Evolutionary conservation across 2,888 invertebrate species (phyloP).

Genomic region (Clitarchus hookeri): DNA sequence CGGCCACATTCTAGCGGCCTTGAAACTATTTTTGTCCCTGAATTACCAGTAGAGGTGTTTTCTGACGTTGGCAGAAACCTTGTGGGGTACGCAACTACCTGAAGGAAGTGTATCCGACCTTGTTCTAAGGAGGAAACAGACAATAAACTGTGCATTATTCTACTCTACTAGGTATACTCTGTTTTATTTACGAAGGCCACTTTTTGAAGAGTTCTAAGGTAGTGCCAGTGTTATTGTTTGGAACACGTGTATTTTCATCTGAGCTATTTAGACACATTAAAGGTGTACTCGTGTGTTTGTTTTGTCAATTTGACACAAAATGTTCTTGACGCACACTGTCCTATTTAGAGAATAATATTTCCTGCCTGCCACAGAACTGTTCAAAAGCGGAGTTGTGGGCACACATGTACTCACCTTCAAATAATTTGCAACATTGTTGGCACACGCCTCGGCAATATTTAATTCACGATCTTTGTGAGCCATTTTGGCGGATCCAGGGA

Average conservation of each 20-base stretch:
- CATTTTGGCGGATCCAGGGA: slow-evolving; percentile 42
- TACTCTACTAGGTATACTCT: slow-evolving; percentile 39
- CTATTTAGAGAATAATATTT: slow-evolving; percentile 51
- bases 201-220: no score
- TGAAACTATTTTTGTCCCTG: neutral
- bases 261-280: no score
- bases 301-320: no score
- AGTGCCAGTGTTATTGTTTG: no score
- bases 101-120: neutral
- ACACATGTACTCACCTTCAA: slow-evolving; percentile 33
- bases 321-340: no score
- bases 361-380: slow-evolving; percentile 49
- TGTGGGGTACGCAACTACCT: neutral
- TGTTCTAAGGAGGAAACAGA: neutral
- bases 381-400: slow-evolving; percentile 44
- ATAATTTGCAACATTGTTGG: slow-evolving; percentile 45
- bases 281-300: no score
- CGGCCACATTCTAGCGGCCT: neutral
- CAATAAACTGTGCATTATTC: neutral
- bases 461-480: slow-evolving; percentile 49
- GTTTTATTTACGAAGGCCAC: no score
- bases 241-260: no score
- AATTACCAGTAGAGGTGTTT: neutral
- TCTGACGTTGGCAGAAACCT: neutral
- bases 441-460: slow-evolving; percentile 44